Evolutionary conservation across 2,797 vertebrate species (phyloP).

Genomic region (Galago senegalensis): DNA sequence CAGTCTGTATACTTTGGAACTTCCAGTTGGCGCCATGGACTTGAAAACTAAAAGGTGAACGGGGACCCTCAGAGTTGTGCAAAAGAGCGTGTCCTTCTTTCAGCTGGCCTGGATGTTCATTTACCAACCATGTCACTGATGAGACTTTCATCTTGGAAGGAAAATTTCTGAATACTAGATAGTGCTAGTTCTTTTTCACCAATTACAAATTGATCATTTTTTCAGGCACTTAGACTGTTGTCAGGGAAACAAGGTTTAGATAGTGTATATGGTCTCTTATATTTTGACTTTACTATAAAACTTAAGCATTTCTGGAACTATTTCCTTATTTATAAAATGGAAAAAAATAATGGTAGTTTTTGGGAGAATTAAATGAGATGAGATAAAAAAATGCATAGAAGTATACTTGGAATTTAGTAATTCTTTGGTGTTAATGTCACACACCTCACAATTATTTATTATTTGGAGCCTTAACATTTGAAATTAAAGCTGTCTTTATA

Average conservation of each 20-base stretch:
- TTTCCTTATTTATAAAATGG: constrained; percentile 27
- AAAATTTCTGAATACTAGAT: neutral
- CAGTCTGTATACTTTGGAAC: neutral
- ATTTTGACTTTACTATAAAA: constrained; percentile 47
- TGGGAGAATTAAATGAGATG: constrained; percentile 3
- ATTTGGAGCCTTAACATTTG: neutral
- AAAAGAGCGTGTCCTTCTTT: neutral
- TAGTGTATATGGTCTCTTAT: neutral
- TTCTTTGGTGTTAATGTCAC: neutral
- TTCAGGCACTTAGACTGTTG: neutral
- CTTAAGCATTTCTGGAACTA: constrained; percentile 29
- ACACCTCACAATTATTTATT: neutral
- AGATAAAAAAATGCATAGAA: constrained; percentile 15
- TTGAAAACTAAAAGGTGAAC: neutral
- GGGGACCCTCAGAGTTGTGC: neutral
- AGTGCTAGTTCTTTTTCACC: constrained; percentile 12
- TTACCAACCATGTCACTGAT: neutral
- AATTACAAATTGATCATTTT: constrained; percentile 33
- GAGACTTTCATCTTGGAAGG: constrained; percentile 16
- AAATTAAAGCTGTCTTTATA: neutral
- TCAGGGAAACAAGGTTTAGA: constrained; percentile 20
- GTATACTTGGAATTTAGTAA: constrained; percentile 36
- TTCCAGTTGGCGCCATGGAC: neutral
- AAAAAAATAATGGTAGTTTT: constrained; percentile 9
- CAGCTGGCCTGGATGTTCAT: neutral